A percentile compares a stretch with the other conserved stretches of the same genome.
These are phyloP conservation scores for Pseudochromis fuscus DNA, from an alignment of 2,797 vertebrate species.

Conservation along the genomic window DNA sequence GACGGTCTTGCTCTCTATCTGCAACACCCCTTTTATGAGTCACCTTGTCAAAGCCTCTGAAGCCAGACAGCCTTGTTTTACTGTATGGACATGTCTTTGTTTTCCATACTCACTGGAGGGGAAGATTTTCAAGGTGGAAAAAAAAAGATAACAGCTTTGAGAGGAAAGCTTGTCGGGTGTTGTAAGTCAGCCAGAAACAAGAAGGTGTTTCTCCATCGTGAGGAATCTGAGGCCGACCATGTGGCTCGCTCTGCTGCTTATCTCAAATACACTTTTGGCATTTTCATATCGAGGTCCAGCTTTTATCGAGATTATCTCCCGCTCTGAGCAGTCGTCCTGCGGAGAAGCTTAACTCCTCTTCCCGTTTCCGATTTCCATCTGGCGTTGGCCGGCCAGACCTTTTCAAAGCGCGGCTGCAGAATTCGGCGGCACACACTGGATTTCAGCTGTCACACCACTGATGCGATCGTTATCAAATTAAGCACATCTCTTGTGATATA, in stretches of 20 bases:
- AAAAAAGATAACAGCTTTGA: conserved; percentile 33
- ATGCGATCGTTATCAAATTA: conserved; percentile 78
- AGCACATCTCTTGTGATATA: conserved; percentile 66
- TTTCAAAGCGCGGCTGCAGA: conserved; percentile 44
- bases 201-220: conserved; percentile 20
- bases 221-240: conserved; percentile 20
- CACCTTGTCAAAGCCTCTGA: conserved; percentile 76
- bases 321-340: conserved; percentile 43
- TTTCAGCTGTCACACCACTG: conserved; percentile 53
- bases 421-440: conserved; percentile 15
- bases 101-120: conserved; percentile 50
- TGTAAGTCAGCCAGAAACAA: conserved; percentile 19
- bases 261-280: conserved; percentile 65
- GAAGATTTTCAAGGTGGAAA: conserved; percentile 53
- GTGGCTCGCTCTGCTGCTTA: conserved; percentile 33
- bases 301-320: conserved; percentile 70
- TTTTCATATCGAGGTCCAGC: conserved; percentile 67
- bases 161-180: conserved; percentile 28
- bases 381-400: conserved; percentile 25
- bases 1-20: conserved; percentile 66
- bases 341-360: conserved; percentile 59
- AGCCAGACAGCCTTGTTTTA: conserved; percentile 68
- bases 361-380: conserved; percentile 49
- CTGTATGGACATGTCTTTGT: conserved; percentile 70
- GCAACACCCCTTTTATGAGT: conserved; percentile 76